phyloP scores from a whole-genome alignment of 1,140 invertebrate genomes.

The Lordiphosa collinella region DNA sequence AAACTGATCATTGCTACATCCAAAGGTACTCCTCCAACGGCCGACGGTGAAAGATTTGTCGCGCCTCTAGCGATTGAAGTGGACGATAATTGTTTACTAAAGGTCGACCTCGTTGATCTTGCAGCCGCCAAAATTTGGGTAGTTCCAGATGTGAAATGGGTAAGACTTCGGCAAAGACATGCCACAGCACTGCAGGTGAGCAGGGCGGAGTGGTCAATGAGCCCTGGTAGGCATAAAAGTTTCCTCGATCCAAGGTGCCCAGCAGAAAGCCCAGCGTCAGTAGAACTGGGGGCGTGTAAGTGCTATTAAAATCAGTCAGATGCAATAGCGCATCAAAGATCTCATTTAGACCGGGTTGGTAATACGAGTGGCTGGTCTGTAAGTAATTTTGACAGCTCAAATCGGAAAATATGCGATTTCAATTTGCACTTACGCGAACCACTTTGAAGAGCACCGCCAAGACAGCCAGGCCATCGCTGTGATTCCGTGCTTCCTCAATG shows the following conservation, averaged over 20 bases:
- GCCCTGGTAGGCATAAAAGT: slow-evolving; percentile 91
- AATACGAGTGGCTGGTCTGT: slow-evolving; percentile 14
- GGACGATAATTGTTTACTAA: slow-evolving; percentile 82
- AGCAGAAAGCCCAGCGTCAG: slow-evolving; percentile 63
- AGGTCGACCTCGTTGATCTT: slow-evolving; percentile 80
- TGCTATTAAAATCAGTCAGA: slow-evolving; percentile 61
- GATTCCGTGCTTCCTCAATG: slow-evolving; percentile 83
- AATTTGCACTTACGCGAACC: slow-evolving; percentile 66
- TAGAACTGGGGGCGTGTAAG: slow-evolving; percentile 36
- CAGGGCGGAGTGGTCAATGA: slow-evolving; percentile 97
- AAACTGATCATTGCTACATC: slow-evolving; percentile 19
- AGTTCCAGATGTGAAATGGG: slow-evolving; percentile 78
- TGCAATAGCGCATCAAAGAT: slow-evolving; percentile 49
- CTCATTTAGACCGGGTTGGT: slow-evolving; percentile 50
- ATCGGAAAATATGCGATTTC: neutral
- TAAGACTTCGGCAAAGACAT: slow-evolving; percentile 89
- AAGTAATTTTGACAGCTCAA: neutral
- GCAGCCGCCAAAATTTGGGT: slow-evolving; percentile 83
- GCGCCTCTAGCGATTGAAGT: slow-evolving; percentile 82
- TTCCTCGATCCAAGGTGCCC: slow-evolving; percentile 78
- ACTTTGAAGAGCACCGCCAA: slow-evolving; percentile 91
- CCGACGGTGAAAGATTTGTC: slow-evolving; percentile 82
- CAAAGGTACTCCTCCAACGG: slow-evolving; percentile 34
- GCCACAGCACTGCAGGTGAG: slow-evolving; percentile 92
- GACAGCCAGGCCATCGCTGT: slow-evolving; percentile 88